phyloP scores from a whole-genome alignment of 2,113 vertebrate genomes.

The Pagrus major region DNA sequence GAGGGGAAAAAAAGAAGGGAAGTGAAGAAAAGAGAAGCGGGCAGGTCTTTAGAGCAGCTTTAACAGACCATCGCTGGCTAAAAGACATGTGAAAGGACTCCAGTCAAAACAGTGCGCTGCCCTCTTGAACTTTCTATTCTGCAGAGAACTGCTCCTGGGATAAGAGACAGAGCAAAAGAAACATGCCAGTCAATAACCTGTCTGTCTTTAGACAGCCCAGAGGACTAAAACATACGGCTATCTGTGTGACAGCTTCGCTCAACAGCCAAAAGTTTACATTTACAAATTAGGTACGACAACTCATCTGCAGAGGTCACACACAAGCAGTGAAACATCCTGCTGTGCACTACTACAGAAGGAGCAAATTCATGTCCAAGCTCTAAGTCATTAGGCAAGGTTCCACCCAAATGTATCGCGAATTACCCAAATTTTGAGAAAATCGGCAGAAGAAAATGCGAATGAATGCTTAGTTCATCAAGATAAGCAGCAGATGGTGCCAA shows the following conservation, averaged over 20 bases:
- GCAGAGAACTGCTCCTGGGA: conserved; percentile 45
- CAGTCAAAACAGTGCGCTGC: conserved; percentile 76
- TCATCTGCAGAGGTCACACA: conserved; percentile 35
- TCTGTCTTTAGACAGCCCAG: conserved; percentile 51
- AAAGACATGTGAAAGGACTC: conserved; percentile 68
- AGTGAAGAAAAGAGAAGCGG: conserved; percentile 55
- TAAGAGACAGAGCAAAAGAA: conserved; percentile 51
- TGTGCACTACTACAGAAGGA: neutral
- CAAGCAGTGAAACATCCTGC: conserved; percentile 18
- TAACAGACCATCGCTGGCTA: conserved; percentile 64
- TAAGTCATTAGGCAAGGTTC: too few species aligned
- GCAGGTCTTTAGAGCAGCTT: conserved; percentile 55
- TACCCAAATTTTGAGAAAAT: too few species aligned
- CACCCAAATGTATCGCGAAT: too few species aligned
- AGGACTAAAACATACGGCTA: conserved; percentile 33
- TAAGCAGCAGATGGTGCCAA: too few species aligned
- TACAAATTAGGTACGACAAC: conserved; percentile 39
- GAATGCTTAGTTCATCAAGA: too few species aligned
- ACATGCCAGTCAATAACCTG: conserved; percentile 66
- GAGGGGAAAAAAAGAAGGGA: neutral
- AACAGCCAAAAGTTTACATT: conserved; percentile 48
- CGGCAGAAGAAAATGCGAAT: too few species aligned
- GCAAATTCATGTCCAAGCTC: neutral
- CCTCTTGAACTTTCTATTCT: conserved; percentile 75
- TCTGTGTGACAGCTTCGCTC: conserved; percentile 60